A percentile compares a stretch with the other conserved stretches of the same genome.
These are phyloP conservation scores for Hypsibius dujardini DNA, from an alignment of 1,140 invertebrate species.

Conservation along the genomic window DNA sequence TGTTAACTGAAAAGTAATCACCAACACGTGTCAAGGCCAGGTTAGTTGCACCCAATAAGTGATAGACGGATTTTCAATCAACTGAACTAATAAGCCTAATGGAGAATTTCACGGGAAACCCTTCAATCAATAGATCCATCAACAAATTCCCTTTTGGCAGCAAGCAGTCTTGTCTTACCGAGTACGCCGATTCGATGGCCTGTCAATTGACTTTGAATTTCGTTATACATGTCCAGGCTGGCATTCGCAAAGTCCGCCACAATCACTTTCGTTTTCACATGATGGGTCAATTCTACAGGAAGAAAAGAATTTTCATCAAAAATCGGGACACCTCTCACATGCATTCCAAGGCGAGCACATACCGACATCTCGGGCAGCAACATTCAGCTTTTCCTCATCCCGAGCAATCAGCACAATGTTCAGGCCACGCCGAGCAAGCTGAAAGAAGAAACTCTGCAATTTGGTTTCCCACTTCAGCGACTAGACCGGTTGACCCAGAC, in stretches of 20 bases:
- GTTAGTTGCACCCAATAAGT: no score
- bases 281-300: background rate
- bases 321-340: background rate
- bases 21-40: no score
- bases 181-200: background rate
- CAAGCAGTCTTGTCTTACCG: no score
- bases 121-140: no score
- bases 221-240: background rate
- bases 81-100: no score
- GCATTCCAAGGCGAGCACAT: no score
- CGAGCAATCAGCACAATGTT: constrained; percentile 4
- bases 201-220: constrained; percentile 2
- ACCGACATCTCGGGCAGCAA: constrained; percentile 12
- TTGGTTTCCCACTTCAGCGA: no score
- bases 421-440: constrained; percentile 7
- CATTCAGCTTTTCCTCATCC: constrained; percentile 7
- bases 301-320: background rate
- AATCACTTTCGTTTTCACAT: constrained; percentile 15
- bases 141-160: no score
- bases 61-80: no score
- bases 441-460: no score
- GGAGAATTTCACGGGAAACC: no score
- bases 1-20: background rate
- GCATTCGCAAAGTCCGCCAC: background rate
- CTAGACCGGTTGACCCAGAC: no score